These are phyloP conservation scores for Pristionchus japonicus DNA, from an alignment of 2,888 invertebrate species.

Conservation along the genomic window DNA sequence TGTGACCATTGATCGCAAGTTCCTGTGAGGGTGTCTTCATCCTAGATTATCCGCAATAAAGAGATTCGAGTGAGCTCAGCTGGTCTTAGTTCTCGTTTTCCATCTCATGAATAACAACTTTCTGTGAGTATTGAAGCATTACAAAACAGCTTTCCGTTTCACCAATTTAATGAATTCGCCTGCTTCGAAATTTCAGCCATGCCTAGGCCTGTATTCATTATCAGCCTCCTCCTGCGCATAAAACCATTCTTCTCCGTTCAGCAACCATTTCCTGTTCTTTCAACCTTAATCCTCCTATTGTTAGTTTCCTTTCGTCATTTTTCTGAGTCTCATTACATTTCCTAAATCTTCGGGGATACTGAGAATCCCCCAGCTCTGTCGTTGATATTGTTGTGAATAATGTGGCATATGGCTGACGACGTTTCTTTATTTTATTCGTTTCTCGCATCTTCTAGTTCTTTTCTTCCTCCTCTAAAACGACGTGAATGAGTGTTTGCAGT, in stretches of 20 bases:
- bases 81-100: neutral
- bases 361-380: too few species aligned
- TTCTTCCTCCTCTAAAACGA: neutral
- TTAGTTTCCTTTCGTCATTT: too few species aligned
- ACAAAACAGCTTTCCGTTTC: neutral
- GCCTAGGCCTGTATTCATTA: neutral
- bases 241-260: too few species aligned
- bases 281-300: too few species aligned
- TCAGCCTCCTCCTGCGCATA: neutral
- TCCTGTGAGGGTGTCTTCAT: neutral
- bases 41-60: neutral
- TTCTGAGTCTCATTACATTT: too few species aligned
- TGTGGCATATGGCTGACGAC: neutral
- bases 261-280: too few species aligned
- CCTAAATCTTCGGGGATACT: too few species aligned
- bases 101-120: neutral
- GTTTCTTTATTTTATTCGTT: neutral
- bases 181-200: neutral
- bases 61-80: neutral
- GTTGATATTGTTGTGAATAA: neutral
- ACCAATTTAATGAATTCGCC: neutral
- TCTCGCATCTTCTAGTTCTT: neutral
- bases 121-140: neutral
- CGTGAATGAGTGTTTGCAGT: neutral
- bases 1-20: neutral